Evolutionary conservation across 2,797 vertebrate genomes (phyloP).

Genomic region (Sebastes kiyomatsui): DNA sequence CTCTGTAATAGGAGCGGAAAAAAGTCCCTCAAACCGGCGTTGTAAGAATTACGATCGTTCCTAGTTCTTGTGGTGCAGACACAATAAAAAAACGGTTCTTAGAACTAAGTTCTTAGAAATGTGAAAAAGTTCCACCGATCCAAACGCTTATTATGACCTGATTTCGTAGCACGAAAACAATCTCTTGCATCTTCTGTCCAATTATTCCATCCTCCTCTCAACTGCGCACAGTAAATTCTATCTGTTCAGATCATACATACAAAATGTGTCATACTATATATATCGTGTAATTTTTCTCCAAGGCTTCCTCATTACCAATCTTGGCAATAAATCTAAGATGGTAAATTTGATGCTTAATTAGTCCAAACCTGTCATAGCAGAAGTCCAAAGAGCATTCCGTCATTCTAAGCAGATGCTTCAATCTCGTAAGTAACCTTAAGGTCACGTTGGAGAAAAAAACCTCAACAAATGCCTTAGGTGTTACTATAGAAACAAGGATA

Average conservation of each 20-base stretch:
- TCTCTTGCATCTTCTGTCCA: not conserved
- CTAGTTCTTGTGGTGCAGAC: too few relatives aligned
- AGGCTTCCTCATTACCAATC: not conserved
- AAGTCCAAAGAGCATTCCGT: not conserved
- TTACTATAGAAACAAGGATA: constrained; percentile 64
- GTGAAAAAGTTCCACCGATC: not conserved
- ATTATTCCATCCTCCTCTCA: not conserved
- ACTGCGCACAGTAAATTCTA: not conserved
- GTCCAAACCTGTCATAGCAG: not conserved
- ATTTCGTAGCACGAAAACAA: not conserved
- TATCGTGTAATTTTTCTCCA: not conserved
- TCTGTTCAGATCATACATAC: not conserved
- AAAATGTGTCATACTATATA: too few relatives aligned
- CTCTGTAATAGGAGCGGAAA: too few relatives aligned
- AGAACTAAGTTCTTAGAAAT: too few relatives aligned
- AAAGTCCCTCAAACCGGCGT: too few relatives aligned
- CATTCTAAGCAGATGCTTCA: constrained; percentile 21
- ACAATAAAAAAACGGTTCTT: too few relatives aligned
- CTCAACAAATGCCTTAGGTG: constrained; percentile 33
- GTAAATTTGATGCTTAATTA: constrained; percentile 23
- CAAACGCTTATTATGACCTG: not conserved
- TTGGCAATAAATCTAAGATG: not conserved
- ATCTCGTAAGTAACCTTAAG: constrained; percentile 25
- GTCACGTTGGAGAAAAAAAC: constrained; percentile 14
- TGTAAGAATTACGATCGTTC: too few relatives aligned